A percentile compares a stretch with the other conserved stretches of the same genome.
Evolutionary conservation across 1,140 invertebrate species (phyloP).

Genomic region (Philaenus spumarius): DNA sequence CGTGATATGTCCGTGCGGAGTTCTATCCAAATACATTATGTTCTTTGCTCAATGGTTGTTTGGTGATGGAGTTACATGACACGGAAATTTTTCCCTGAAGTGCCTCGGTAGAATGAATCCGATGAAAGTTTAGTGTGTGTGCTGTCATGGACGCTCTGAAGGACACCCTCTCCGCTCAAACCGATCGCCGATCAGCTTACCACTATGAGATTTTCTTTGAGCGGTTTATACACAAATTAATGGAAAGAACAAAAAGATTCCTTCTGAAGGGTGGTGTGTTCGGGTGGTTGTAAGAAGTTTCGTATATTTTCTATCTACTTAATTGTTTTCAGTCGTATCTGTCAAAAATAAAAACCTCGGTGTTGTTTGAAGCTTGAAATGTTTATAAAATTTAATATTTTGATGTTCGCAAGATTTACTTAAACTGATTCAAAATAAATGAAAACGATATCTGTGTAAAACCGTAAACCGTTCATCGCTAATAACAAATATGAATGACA

Average conservation of each 20-base stretch:
- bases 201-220: too few species aligned
- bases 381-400: constrained; percentile 20
- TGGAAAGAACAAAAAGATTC: constrained; percentile 7
- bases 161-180: background rate
- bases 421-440: too few species aligned
- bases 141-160: background rate
- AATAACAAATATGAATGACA: too few species aligned
- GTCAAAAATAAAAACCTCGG: constrained; percentile 10
- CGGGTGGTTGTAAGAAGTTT: constrained; percentile 20
- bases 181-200: too few species aligned
- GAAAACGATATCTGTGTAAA: too few species aligned
- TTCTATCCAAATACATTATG: constrained; percentile 11
- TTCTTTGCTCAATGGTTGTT: constrained; percentile 27
- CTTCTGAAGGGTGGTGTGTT: constrained; percentile 16
- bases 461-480: too few species aligned
- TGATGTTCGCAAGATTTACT: constrained; percentile 13
- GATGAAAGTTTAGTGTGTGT: constrained; percentile 24
- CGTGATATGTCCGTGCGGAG: constrained; percentile 15
- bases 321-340: constrained; percentile 17
- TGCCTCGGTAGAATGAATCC: constrained; percentile 28
- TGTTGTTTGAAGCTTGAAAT: constrained; percentile 22
- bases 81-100: constrained; percentile 29
- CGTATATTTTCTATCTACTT: constrained; percentile 18
- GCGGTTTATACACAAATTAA: background rate
- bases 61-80: constrained; percentile 21